These are phyloP conservation scores for Limnothrissa miodon DNA, from an alignment of 2,113 vertebrate genomes.

Conservation along the genomic window DNA sequence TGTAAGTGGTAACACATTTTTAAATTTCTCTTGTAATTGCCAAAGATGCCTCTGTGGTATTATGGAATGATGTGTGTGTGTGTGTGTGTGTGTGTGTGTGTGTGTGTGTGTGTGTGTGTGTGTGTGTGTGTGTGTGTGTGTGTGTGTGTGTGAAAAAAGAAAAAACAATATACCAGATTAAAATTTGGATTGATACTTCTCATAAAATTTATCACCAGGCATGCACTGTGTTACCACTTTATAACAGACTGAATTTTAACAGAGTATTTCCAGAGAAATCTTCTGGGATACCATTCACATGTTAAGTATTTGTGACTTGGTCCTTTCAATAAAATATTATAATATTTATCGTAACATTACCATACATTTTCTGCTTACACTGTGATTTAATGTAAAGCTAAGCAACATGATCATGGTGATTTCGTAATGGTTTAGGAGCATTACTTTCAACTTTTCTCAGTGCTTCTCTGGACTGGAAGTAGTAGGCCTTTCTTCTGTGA, in stretches of 20 bases:
- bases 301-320: not conserved
- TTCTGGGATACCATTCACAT: not conserved
- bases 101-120: too few species aligned
- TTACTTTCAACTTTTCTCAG: not conserved
- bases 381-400: not conserved
- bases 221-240: not conserved
- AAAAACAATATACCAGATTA: not conserved
- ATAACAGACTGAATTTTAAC: not conserved
- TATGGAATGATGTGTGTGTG: not conserved
- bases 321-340: not conserved
- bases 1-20: conserved; percentile 11
- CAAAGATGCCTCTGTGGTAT: conserved; percentile 49
- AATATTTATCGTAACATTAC: not conserved
- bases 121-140: too few species aligned
- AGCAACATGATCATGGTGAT: not conserved
- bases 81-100: too few species aligned
- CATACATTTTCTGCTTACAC: not conserved
- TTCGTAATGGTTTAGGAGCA: not conserved
- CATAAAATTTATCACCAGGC: not conserved
- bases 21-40: conserved; percentile 35
- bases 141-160: too few species aligned
- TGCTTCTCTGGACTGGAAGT: not conserved
- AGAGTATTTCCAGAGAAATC: not conserved
- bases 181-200: not conserved
- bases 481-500: not conserved